A percentile compares a stretch with the other conserved stretches of the same genome.
Evolutionary conservation across 2,113 vertebrate genomes (phyloP).

Genomic region (Dicaeum eximium): DNA sequence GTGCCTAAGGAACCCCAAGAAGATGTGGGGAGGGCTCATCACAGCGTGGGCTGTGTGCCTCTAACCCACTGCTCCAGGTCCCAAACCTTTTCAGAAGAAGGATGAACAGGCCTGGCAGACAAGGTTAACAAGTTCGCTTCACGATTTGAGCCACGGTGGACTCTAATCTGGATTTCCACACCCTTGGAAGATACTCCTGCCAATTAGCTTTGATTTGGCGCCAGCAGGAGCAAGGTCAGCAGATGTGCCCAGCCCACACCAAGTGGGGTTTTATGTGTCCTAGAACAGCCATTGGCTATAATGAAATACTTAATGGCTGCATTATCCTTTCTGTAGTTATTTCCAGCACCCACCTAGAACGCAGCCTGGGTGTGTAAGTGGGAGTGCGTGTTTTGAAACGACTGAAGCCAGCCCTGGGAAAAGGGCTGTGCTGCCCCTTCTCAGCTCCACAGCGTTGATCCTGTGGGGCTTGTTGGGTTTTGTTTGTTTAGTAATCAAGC

Average conservation of each 20-base stretch:
- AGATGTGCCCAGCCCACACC: background rate
- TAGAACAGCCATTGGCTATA: background rate
- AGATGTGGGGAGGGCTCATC: background rate
- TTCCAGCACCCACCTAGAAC: background rate
- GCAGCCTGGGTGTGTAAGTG: background rate
- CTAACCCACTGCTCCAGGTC: background rate
- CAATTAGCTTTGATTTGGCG: background rate
- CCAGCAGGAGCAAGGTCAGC: background rate
- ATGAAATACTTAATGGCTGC: background rate
- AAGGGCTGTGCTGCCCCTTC: background rate
- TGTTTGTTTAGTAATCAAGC: conserved; percentile 18
- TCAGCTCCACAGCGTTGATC: background rate
- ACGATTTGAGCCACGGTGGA: background rate
- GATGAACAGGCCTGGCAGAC: background rate
- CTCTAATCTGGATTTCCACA: background rate
- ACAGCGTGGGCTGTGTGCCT: rapidly evolving
- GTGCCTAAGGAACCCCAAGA: background rate
- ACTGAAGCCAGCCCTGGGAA: background rate
- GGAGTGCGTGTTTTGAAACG: background rate
- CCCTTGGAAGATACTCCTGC: background rate
- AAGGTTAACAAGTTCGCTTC: background rate
- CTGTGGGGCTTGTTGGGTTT: background rate
- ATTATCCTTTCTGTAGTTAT: background rate
- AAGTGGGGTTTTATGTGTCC: background rate
- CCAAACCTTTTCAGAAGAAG: background rate